Evolutionary conservation across 2,888 invertebrate genomes (phyloP).

Genomic region (Hybos culiciformis): DNA sequence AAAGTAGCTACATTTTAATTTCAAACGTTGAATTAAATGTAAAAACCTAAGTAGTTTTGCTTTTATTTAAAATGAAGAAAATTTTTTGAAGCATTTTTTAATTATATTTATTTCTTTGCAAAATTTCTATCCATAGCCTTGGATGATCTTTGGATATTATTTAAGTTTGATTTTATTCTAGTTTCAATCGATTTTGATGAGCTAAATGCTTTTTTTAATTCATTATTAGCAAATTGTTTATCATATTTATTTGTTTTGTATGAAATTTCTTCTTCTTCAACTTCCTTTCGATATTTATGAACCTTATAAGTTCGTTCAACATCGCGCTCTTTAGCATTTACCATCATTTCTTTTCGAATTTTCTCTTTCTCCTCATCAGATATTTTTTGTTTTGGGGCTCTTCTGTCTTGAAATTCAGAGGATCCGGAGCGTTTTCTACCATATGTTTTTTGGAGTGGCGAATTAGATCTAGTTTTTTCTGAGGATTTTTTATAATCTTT

Average conservation of each 20-base stretch:
- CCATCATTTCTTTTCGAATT: slow-evolving; percentile 65
- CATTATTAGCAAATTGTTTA: slow-evolving; percentile 38
- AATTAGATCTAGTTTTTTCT: slow-evolving; percentile 1
- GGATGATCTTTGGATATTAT: slow-evolving; percentile 74
- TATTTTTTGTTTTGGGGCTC: too few species aligned
- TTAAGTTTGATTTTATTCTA: slow-evolving; percentile 74
- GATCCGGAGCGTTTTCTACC: slow-evolving; percentile 3
- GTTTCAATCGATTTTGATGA: slow-evolving; percentile 64
- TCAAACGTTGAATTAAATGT: too few species aligned
- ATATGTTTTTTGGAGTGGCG: slow-evolving; percentile 6
- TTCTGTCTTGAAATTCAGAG: slow-evolving; percentile 1
- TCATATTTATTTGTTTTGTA: slow-evolving; percentile 37
- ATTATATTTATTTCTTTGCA: slow-evolving; percentile 54
- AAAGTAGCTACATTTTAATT: too few species aligned
- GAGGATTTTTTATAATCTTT: slow-evolving; percentile 9
- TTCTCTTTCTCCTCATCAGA: slow-evolving; percentile 54
- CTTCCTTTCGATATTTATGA: slow-evolving; percentile 47
- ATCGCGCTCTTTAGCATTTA: slow-evolving; percentile 60
- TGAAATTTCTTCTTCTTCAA: slow-evolving; percentile 37
- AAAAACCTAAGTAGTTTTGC: too few species aligned
- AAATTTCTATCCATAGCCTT: slow-evolving; percentile 75
- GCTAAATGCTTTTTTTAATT: slow-evolving; percentile 34
- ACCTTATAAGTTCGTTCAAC: slow-evolving; percentile 49
- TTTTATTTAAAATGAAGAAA: too few species aligned
- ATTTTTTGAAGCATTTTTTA: too few species aligned